Percentiles rank a stretch among this genome's conserved stretches.
Evolutionary conservation across 2,113 vertebrate species (phyloP).

Genomic region (Clinocottus analis): DNA sequence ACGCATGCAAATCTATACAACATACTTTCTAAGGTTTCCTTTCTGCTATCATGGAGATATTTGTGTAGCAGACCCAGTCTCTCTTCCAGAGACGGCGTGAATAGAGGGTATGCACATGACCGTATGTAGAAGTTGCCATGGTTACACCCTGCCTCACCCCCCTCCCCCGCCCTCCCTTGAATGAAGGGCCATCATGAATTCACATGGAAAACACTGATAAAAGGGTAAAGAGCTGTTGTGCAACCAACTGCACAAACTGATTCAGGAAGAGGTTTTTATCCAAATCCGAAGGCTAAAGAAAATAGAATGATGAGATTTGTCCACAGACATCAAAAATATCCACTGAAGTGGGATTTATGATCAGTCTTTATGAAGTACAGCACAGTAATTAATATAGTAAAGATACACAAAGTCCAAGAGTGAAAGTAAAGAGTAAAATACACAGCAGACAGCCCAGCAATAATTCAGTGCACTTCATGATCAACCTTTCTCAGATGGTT

Average conservation of each 20-base stretch:
- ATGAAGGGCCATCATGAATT: slow-evolving; percentile 30
- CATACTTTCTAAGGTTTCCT: background rate
- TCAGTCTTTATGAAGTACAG: background rate
- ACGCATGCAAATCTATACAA: background rate
- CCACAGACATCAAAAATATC: background rate
- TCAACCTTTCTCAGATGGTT: background rate
- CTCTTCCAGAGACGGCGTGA: slow-evolving; percentile 12
- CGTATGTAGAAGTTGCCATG: slow-evolving; percentile 20
- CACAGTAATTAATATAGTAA: background rate
- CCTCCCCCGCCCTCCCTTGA: background rate
- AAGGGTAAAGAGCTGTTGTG: slow-evolving; percentile 9
- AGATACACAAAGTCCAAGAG: background rate
- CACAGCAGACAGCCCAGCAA: background rate
- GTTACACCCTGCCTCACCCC: slow-evolving; percentile 11
- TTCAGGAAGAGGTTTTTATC: background rate
- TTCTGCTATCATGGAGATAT: background rate
- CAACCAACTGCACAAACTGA: background rate
- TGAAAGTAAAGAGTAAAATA: background rate
- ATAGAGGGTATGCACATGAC: slow-evolving; percentile 8
- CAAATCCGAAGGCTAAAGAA: background rate
- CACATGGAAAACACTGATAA: slow-evolving; percentile 12
- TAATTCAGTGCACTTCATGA: background rate
- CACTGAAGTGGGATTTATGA: background rate
- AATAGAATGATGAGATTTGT: background rate
- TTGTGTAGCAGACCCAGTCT: background rate